phyloP scores from a whole-genome alignment of 2,888 invertebrate species.

The Mimumesa dahlbomi region DNA sequence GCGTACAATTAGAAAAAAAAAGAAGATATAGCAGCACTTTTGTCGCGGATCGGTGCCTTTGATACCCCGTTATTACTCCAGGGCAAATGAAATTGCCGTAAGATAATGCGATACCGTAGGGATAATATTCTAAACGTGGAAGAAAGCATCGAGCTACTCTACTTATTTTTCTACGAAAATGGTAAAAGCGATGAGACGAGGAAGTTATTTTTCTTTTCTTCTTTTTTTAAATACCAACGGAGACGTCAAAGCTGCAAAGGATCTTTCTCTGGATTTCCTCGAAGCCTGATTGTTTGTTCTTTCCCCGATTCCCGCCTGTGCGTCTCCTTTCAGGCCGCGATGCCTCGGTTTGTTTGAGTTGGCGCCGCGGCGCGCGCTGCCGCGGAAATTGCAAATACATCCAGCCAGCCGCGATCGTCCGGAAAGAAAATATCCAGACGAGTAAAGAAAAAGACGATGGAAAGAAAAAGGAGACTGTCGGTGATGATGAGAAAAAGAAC shows the following conservation, averaged over 20 bases:
- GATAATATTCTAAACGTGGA: not conserved
- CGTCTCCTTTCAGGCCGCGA: conserved; percentile 36
- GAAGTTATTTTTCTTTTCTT: too few species aligned
- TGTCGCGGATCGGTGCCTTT: not conserved
- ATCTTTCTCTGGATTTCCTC: conserved; percentile 34
- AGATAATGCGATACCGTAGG: not conserved
- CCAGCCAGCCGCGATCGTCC: conserved; percentile 24
- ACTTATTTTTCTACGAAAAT: too few species aligned
- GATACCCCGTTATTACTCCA: not conserved
- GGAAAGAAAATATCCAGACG: conserved; percentile 48
- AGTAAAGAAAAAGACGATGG: not conserved
- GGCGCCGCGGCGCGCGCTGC: conserved; percentile 48
- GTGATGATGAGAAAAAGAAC: not conserved
- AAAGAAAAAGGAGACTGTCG: not conserved
- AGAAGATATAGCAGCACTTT: too few species aligned
- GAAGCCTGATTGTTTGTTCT: conserved; percentile 53
- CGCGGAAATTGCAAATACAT: conserved; percentile 45
- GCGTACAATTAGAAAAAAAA: too few species aligned
- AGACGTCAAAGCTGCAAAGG: conserved; percentile 19
- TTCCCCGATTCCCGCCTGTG: conserved; percentile 30
- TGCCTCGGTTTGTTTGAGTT: conserved; percentile 67
- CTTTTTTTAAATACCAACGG: not conserved
- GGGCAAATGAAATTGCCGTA: not conserved
- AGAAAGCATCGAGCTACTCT: not conserved
- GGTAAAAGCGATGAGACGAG: too few species aligned